These are phyloP conservation scores for Triplophysa siluroides DNA, from an alignment of 2,113 vertebrate species.

Conservation along the genomic window DNA sequence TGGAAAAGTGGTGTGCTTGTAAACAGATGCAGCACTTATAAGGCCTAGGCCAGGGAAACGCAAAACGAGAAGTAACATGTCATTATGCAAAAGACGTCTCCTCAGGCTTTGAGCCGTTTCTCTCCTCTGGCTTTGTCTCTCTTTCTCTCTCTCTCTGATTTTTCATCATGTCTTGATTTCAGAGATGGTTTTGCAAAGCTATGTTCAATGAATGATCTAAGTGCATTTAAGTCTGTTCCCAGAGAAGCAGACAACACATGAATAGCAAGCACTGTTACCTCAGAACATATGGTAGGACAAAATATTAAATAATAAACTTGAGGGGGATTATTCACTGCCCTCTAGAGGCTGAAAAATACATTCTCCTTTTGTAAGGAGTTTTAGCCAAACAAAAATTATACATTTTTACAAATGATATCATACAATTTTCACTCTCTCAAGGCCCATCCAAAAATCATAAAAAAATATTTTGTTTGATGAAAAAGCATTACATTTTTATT, in stretches of 20 bases:
- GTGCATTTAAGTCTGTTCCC: too few relatives aligned
- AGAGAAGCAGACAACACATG: too few relatives aligned
- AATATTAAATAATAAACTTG: background rate
- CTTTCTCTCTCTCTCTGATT: background rate
- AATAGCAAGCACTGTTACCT: background rate
- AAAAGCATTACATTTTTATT: too few relatives aligned
- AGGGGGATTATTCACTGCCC: constrained; percentile 6
- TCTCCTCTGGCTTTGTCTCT: constrained; percentile 10
- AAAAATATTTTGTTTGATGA: too few relatives aligned
- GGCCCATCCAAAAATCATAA: too few relatives aligned
- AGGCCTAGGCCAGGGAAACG: constrained; percentile 43
- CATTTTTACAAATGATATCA: too few relatives aligned
- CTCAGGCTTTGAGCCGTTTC: constrained; percentile 43
- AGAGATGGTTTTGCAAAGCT: too few relatives aligned
- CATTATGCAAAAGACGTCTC: constrained; percentile 59
- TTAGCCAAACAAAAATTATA: too few relatives aligned
- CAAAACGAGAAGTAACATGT: constrained; percentile 55
- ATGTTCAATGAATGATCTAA: too few relatives aligned
- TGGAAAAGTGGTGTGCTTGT: constrained; percentile 52
- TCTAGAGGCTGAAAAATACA: background rate
- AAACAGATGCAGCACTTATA: constrained; percentile 58
- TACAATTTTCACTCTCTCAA: too few relatives aligned
- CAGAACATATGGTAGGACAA: background rate
- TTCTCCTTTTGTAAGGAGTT: too few relatives aligned
- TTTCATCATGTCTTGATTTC: too few relatives aligned